Base-by-base conservation (phyloP, 2,797 vertebrate species). In the Mycteria americana region DNA sequence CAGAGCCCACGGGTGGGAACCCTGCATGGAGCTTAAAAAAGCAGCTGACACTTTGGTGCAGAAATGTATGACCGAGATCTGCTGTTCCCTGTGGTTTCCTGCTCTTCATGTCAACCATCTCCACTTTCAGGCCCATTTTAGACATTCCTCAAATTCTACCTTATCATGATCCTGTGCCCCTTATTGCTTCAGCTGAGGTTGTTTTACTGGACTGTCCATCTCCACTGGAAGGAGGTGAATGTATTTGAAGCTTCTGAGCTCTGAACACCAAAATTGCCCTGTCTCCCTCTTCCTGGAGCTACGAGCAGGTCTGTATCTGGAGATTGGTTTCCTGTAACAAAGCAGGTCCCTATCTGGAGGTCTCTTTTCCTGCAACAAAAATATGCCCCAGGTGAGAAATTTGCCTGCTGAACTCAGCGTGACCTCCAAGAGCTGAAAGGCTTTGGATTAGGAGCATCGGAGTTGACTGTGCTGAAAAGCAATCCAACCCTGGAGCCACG, bases 341-440 rank as follows among this genome's bases (percentile, higher is more conserved):
- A 92, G 88, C 75, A 77, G 39, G 68, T 88, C 73, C 64, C 89
- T 89, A 84, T 88, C 94, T 92, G 35, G 53, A 82, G 62, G 92
- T 93, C 95, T 93, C 64, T 60, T 88, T 88, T 83, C 82, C 64
- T 89, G 56, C 76, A 91, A 91, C 41, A 65, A 45, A 87, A 95
- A 70, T 65, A 94, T 39, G 62, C 94, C 88, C 73, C 59, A 85
- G 93, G 91, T 95, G 87, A 92, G 81, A 95, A 95, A 88, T 91
- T 82, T 89, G 11, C 65, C 83, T 95, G 72, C 85, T 95, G 90
- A 97, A 95, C 94, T 90, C 65, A 19, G 22, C 1, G 1, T 91
- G 79, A 95, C 89, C 88, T 94, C 65, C 56, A 64, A 35, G 46
- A 85, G 65, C 89, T 82, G 65, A 75, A 94, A 93, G 59, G 13